Conservation (phyloP, 92 coral and sea anemone genomes). For the Diadumene lineata region DNA sequence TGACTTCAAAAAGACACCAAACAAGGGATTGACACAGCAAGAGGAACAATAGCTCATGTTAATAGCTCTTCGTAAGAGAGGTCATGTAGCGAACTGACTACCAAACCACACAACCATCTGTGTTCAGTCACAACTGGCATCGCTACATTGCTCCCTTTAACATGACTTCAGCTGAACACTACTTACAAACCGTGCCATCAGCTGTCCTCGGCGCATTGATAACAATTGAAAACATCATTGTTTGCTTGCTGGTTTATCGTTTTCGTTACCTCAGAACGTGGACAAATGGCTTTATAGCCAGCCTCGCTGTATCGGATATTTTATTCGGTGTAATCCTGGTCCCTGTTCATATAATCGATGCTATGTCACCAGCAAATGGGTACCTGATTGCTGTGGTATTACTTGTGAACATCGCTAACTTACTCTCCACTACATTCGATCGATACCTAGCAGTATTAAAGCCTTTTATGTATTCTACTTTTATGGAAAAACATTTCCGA, state of each 20-base stretch:
- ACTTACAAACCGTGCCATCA: conserved; percentile 20
- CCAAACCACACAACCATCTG: no score
- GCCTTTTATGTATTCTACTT: conserved; percentile 43
- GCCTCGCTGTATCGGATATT: conserved; percentile 52
- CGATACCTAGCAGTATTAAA: conserved; percentile 55
- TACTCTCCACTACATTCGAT: conserved; percentile 51
- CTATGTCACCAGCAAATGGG: conserved; percentile 29
- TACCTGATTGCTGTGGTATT: conserved; percentile 49
- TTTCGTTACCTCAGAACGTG: conserved; percentile 43
- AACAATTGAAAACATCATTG: conserved; percentile 35
- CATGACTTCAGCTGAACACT: no score
- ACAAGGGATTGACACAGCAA: not conserved
- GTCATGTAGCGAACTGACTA: no score
- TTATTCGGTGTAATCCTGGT: conserved; percentile 52
- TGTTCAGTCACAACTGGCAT: no score
- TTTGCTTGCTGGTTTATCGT: conserved; percentile 52
- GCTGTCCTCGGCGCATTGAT: conserved; percentile 42
- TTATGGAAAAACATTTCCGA: conserved; percentile 41
- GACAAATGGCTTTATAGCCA: conserved; percentile 50
- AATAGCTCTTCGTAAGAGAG: not conserved
- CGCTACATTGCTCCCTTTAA: no score
- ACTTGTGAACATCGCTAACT: conserved; percentile 53
- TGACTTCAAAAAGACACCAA: conserved; percentile 9
- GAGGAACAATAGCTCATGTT: not conserved
- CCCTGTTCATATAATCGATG: conserved; percentile 39